Conservation (phyloP, 2,113 vertebrate species). For the Acrocephalus kingi region DNA sequence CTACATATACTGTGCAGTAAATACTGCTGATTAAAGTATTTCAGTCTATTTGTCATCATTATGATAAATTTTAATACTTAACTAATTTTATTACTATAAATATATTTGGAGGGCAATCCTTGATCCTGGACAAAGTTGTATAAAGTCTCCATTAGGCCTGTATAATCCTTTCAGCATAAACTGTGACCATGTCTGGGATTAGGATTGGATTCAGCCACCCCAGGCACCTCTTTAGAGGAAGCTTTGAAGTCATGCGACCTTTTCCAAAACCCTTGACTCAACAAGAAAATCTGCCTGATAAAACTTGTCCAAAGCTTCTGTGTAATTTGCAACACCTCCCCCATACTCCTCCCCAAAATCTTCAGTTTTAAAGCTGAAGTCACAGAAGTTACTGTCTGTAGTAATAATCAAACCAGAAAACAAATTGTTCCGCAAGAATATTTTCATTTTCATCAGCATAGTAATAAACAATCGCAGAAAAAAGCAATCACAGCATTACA, state of each 20-base stretch:
- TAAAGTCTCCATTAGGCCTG: too few species aligned
- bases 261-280: not conserved
- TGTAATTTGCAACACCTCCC: fast-evolving
- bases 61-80: not conserved
- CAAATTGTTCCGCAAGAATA: not conserved
- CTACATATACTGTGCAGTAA: not conserved
- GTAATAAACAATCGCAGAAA: not conserved
- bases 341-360: fast-evolving
- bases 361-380: not conserved
- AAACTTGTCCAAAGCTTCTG: not conserved
- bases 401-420: not conserved
- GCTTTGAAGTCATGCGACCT: not conserved
- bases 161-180: not conserved
- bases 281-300: not conserved
- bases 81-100: not conserved
- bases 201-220: not conserved
- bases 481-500: not conserved
- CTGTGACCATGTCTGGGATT: not conserved
- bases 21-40: not conserved
- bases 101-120: not conserved
- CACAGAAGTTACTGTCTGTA: not conserved
- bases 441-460: not conserved
- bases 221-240: not conserved
- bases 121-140: not conserved
- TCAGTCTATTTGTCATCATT: not conserved